Conservation (phyloP, 92 coral and sea anemone species). For the Epizoanthus stellaris region DNA sequence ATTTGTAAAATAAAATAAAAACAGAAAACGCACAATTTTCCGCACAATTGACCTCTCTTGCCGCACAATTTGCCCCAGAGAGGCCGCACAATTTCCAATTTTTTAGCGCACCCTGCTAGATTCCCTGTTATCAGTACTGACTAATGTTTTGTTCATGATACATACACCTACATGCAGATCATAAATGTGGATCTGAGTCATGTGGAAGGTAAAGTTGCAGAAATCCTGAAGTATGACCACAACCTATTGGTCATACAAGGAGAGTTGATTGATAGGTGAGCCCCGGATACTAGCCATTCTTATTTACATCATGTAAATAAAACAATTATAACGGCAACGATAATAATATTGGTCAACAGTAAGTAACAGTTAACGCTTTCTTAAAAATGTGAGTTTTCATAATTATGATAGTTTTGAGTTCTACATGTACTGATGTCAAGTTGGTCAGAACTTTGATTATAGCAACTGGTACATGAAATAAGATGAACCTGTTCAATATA, state of each 20-base stretch:
- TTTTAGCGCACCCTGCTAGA: too few species aligned
- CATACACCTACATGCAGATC: slow-evolving; percentile 49
- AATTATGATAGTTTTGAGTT: neutral
- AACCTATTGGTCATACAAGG: slow-evolving; percentile 89
- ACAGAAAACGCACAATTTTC: too few species aligned
- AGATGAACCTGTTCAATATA: neutral
- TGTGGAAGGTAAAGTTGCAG: slow-evolving; percentile 89
- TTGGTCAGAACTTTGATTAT: too few species aligned
- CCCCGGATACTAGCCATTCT: neutral
- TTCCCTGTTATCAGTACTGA: too few species aligned
- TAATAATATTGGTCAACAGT: neutral
- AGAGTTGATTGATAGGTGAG: slow-evolving; percentile 94
- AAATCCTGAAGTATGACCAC: slow-evolving; percentile 80
- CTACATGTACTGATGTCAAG: too few species aligned
- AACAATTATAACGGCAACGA: neutral
- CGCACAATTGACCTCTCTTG: too few species aligned
- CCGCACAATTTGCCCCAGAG: too few species aligned
- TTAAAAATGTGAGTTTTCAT: neutral
- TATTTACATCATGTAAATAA: neutral
- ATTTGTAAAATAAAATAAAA: too few species aligned
- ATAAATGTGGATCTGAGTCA: slow-evolving; percentile 92
- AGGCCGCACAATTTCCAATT: too few species aligned
- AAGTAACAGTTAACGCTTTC: too few species aligned
- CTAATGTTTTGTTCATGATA: neutral
- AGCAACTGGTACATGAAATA: neutral